Evolutionary conservation across 2,888 invertebrate species (phyloP).

Genomic region (Drosophila diplacantha): DNA sequence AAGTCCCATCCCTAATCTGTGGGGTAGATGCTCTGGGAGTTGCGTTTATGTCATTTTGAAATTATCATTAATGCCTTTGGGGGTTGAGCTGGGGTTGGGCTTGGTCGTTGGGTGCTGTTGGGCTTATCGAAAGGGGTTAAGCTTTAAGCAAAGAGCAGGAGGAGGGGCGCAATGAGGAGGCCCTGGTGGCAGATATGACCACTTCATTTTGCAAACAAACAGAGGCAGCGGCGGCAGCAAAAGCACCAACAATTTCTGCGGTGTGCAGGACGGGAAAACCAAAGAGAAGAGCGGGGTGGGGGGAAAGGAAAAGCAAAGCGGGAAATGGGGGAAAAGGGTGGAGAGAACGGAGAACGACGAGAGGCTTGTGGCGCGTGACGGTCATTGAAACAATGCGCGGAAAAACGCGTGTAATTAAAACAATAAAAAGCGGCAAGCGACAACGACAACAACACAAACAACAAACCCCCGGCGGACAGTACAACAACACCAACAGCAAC

Average conservation of each 20-base stretch:
- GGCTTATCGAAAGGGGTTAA: conserved; percentile 13
- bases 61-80: conserved; percentile 60
- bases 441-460: conserved; percentile 24
- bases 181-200: conserved; percentile 56
- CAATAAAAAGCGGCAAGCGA: conserved; percentile 58
- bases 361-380: conserved; percentile 64
- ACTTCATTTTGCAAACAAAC: conserved; percentile 64
- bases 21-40: conserved; percentile 16
- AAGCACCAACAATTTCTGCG: conserved; percentile 38
- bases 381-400: conserved; percentile 68
- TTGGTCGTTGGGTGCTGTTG: background rate
- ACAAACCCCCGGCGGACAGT: conserved; percentile 8
- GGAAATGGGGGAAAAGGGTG: background rate
- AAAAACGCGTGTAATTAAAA: conserved; percentile 70
- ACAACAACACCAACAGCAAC: conserved; percentile 12
- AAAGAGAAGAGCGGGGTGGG: background rate
- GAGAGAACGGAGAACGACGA: background rate
- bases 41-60: conserved; percentile 67
- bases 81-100: background rate
- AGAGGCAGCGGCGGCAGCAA: conserved; percentile 18
- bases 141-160: conserved; percentile 1
- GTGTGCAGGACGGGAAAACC: conserved; percentile 8
- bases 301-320: conserved; percentile 7
- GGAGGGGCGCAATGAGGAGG: conserved; percentile 25
- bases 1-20: conserved; percentile 14